Evolutionary conservation across 2,797 vertebrate species (phyloP), one percentile per base, ranked within the genome.

Genomic region (Parauchenoglanis punctatus): DNA sequence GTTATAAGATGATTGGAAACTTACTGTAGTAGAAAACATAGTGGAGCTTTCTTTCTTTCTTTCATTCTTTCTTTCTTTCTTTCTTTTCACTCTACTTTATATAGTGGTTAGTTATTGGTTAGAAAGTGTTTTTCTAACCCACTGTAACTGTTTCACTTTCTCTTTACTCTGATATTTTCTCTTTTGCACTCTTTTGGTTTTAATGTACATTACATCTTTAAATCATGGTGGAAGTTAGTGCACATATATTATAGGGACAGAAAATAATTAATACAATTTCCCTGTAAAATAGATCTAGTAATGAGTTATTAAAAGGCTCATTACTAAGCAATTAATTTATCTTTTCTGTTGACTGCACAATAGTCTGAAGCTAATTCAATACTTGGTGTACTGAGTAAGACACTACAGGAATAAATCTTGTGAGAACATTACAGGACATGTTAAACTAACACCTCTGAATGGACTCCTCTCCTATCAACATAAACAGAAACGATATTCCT

Each of bases 381-480:
- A 23, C 11, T 18, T 81, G 77, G 56, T 72, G 23, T 82, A 59
- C 85, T 63, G 84, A 65, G 88, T 90, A 44, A 70, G 10, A 83
- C 89, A 90, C 10, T 77, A 81, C 83, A 91, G 87, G 89, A 82
- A 81, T 88, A 49, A 81, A 89, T 83, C 3, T 63, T 4, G 59
- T 75, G 89, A 44, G 78, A 63, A 86, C 35, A 89, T 89, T 92
- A 93, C 90, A 94, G 90, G 93, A 90, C 91, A 88, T 91, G 88
- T 91, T 83, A 90, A 93, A 91, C 90, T 92, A 90, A 91, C 88
- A 93, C n/a, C n/a, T 88, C 87, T 54, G 85, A 89, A 93, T 92
- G 92, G 91, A 88, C 89, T 86, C 90, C 73, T 44, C 89, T 86
- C 90, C 73, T 44, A 76, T 67, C 49, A 61, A 3, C 85, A 86